Percentiles rank a stretch among this genome's conserved stretches.
phyloP scores from a whole-genome alignment of 2,797 vertebrate species.

The Cirrhinus molitorella region DNA sequence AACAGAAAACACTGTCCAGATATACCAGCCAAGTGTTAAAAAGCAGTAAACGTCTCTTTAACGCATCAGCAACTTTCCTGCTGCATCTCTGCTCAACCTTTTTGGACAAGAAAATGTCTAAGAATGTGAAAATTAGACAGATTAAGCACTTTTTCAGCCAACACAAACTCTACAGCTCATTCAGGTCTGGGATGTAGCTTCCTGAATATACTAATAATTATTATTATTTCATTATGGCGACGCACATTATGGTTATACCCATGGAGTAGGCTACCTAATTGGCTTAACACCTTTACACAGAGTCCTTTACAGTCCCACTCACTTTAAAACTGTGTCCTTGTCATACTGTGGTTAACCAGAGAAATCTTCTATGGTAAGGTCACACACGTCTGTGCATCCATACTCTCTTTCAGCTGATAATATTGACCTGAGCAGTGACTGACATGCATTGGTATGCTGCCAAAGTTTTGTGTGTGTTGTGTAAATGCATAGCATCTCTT shows the following conservation, averaged over 20 bases:
- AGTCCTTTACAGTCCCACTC: not conserved
- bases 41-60: slow-evolving; percentile 43
- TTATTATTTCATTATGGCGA: slow-evolving; percentile 9
- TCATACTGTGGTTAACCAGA: slow-evolving; percentile 23
- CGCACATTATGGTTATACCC: not conserved
- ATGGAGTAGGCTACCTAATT: slow-evolving; percentile 5
- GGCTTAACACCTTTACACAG: slow-evolving; percentile 1
- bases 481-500: slow-evolving; percentile 68
- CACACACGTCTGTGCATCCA: not conserved
- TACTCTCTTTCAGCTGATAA: not conserved
- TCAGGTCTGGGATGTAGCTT: not conserved
- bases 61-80: slow-evolving; percentile 13
- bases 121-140: too few relatives aligned
- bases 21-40: slow-evolving; percentile 49
- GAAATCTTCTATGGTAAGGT: not conserved
- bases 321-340: slow-evolving; percentile 40
- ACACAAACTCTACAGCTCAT: not conserved
- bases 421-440: slow-evolving; percentile 41
- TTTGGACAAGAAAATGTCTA: not conserved
- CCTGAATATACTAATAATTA: not conserved
- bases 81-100: not conserved
- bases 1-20: slow-evolving; percentile 2
- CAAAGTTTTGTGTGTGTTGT: slow-evolving; percentile 52
- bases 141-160: not conserved
- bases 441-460: slow-evolving; percentile 61